Conservation (phyloP, 2,113 vertebrate species). For the Meles meles region DNA sequence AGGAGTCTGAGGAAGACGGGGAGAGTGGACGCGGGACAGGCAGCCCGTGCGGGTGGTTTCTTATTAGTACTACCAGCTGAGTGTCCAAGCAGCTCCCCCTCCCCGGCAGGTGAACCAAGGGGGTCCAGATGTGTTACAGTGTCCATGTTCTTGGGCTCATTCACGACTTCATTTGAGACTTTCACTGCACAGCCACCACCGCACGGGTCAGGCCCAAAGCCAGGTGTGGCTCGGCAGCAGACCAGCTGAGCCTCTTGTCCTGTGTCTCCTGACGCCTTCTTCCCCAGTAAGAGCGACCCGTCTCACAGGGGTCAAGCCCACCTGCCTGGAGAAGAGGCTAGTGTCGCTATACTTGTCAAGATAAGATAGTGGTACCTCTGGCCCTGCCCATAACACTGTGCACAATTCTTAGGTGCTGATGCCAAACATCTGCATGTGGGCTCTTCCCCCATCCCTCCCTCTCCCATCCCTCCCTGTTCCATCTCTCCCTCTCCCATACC, state of each 20-base stretch:
- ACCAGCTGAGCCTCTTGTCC: accelerated
- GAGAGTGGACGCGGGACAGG: accelerated
- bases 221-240: accelerated
- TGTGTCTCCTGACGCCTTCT: accelerated
- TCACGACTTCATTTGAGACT: accelerated
- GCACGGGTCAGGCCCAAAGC: accelerated
- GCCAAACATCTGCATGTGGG: not conserved
- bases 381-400: accelerated
- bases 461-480: too few relatives aligned
- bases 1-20: not conserved
- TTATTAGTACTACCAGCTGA: accelerated
- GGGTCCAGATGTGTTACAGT: accelerated
- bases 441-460: not conserved
- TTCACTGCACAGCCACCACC: accelerated
- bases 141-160: accelerated
- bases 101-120: accelerated
- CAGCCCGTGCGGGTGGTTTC: too few relatives aligned
- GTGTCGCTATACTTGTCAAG: not conserved
- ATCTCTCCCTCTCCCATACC: too few relatives aligned
- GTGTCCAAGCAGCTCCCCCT: not conserved
- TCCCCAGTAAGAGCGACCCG: accelerated
- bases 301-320: not conserved
- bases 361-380: accelerated
- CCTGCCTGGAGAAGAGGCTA: accelerated
- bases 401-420: accelerated